Evolutionary conservation across 2,797 vertebrate genomes (phyloP).

Genomic region (Scarus forsteni): DNA sequence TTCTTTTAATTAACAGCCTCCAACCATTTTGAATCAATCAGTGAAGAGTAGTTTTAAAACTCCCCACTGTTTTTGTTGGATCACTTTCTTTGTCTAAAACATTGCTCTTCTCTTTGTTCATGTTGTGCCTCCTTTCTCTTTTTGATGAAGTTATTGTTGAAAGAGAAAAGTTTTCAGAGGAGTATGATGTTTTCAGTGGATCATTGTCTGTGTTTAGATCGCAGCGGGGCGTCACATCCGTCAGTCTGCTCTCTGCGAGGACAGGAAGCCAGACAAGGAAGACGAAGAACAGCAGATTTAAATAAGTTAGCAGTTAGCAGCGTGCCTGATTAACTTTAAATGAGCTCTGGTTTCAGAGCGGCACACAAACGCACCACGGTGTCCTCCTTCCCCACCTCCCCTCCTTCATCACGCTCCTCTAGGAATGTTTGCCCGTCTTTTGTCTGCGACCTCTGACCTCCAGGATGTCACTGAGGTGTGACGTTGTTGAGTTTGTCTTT

Average conservation of each 20-base stretch:
- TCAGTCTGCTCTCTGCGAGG: slow-evolving; percentile 12
- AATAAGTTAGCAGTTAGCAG: slow-evolving; percentile 64
- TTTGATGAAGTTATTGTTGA: too few species aligned
- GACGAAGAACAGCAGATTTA: slow-evolving; percentile 52
- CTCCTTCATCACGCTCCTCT: slow-evolving; percentile 16
- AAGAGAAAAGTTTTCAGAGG: not conserved
- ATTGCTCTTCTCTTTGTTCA: too few species aligned
- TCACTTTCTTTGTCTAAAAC: too few species aligned
- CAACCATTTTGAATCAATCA: too few species aligned
- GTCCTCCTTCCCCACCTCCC: slow-evolving; percentile 15
- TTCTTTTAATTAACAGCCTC: too few species aligned
- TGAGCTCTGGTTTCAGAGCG: slow-evolving; percentile 60
- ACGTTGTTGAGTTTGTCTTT: slow-evolving; percentile 6
- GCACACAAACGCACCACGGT: not conserved
- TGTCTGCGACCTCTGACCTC: slow-evolving; percentile 38
- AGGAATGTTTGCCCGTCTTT: slow-evolving; percentile 43
- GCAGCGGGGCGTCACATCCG: slow-evolving; percentile 4
- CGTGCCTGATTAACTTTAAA: slow-evolving; percentile 65
- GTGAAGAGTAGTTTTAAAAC: too few species aligned
- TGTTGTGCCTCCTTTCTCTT: too few species aligned
- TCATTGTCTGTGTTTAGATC: not conserved
- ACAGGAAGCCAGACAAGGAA: slow-evolving; percentile 12
- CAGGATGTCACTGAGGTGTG: slow-evolving; percentile 13
- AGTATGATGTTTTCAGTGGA: not conserved
- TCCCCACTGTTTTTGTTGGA: too few species aligned